Conservation (phyloP, 1,140 invertebrate genomes). For the Cyrtorhinus lividipennis region DNA sequence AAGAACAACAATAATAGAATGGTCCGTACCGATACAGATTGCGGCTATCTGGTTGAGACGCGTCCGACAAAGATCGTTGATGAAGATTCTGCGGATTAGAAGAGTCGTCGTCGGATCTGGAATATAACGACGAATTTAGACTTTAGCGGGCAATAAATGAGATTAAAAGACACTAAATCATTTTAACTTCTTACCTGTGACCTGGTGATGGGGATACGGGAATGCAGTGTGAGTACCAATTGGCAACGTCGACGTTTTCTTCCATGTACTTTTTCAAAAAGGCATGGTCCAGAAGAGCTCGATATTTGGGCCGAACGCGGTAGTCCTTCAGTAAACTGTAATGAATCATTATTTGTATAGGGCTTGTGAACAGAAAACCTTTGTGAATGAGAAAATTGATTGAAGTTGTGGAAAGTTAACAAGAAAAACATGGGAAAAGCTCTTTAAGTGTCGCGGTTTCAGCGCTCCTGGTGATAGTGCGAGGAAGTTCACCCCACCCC, state of each 20-base stretch:
- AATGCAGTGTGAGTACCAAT: slow-evolving; percentile 45
- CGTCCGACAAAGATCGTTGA: slow-evolving; percentile 1
- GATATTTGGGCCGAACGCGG: slow-evolving; percentile 84
- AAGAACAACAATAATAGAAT: no score
- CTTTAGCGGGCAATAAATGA: no score
- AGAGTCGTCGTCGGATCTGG: not conserved
- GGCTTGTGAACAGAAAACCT: no score
- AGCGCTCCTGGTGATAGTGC: no score
- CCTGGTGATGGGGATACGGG: slow-evolving; percentile 24
- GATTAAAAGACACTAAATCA: no score
- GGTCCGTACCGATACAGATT: no score
- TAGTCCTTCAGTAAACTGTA: slow-evolving; percentile 88
- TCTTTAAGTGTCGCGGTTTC: no score
- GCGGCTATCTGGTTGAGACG: not conserved
- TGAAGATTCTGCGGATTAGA: not conserved
- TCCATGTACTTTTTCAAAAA: slow-evolving; percentile 72
- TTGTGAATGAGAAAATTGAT: no score
- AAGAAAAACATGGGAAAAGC: no score
- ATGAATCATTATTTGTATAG: slow-evolving; percentile 9
- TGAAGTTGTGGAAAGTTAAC: not conserved
- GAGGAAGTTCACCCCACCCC: no score
- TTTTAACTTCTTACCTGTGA: slow-evolving; percentile 5
- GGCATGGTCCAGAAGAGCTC: slow-evolving; percentile 71
- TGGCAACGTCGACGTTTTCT: slow-evolving; percentile 55
- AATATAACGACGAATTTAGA: no score